Evolutionary conservation across 2,888 invertebrate species (phyloP).

Genomic region (Teinopalpus imperialis): DNA sequence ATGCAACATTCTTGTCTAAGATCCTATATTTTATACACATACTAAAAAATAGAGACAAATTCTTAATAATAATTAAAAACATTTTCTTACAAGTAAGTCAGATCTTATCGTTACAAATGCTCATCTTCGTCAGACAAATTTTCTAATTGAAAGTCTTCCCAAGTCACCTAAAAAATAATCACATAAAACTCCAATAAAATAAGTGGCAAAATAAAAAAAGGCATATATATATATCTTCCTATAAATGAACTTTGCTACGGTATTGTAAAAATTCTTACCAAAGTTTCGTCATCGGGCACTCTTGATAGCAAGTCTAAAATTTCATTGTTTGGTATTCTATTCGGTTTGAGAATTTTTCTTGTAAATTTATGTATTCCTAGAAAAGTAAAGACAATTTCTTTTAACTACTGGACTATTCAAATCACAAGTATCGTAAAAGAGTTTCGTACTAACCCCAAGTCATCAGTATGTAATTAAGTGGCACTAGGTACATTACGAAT

Average conservation of each 20-base stretch:
- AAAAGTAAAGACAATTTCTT: constrained; percentile 19
- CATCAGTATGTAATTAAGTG: constrained; percentile 93
- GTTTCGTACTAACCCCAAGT: constrained; percentile 90
- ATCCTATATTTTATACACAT: not conserved
- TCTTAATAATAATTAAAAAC: not conserved
- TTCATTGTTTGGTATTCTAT: constrained; percentile 97
- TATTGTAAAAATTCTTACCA: constrained; percentile 86
- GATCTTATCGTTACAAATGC: constrained; percentile 33
- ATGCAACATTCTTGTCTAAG: no score
- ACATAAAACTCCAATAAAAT: constrained; percentile 19
- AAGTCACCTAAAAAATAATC: constrained; percentile 52
- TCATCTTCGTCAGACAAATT: constrained; percentile 52
- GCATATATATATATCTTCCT: constrained; percentile 14
- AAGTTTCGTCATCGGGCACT: constrained; percentile 95
- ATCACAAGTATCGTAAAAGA: no score
- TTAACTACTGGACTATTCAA: constrained; percentile 1
- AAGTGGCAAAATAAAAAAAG: not conserved
- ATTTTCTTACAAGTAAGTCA: constrained; percentile 14
- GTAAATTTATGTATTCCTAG: constrained; percentile 93
- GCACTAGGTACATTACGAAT: constrained; percentile 91
- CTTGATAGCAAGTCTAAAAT: constrained; percentile 95
- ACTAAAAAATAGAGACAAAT: not conserved
- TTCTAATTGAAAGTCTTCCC: constrained; percentile 54
- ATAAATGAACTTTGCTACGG: constrained; percentile 6
- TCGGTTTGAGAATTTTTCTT: constrained; percentile 93